Conservation (phyloP, 2,797 vertebrate species). For the Platyrinchus mystaceus region DNA sequence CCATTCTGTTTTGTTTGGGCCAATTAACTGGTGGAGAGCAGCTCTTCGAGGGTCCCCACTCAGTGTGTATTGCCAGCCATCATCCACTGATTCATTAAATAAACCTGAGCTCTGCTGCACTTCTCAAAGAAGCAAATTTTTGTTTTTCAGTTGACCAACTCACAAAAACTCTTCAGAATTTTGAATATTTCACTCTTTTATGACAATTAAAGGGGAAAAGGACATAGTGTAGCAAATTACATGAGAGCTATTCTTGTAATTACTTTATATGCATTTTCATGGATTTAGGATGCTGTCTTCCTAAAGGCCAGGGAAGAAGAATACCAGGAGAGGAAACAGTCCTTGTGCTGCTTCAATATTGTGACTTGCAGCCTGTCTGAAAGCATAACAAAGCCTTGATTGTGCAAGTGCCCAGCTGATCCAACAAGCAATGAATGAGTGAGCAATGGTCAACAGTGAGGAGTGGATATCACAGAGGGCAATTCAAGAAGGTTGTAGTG, state of each 20-base stretch:
- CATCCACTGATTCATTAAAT: background rate
- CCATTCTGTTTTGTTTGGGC: conserved; percentile 29
- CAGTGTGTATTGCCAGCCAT: background rate
- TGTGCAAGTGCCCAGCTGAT: conserved; percentile 72
- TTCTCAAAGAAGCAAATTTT: background rate
- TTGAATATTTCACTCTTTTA: background rate
- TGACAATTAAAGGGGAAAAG: background rate
- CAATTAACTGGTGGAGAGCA: conserved; percentile 39
- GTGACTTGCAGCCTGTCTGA: conserved; percentile 68
- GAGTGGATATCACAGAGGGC: conserved; percentile 65
- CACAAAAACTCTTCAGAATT: conserved; percentile 9
- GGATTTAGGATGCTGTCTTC: conserved; percentile 7
- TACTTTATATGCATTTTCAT: background rate
- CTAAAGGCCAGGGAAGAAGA: conserved; percentile 30
- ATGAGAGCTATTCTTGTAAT: background rate
- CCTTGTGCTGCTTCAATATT: conserved; percentile 69
- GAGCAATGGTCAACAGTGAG: conserved; percentile 68
- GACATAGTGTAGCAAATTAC: background rate
- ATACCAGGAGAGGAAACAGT: conserved; percentile 58
- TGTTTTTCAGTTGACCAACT: background rate
- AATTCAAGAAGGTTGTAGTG: conserved; percentile 57
- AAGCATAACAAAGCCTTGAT: conserved; percentile 65
- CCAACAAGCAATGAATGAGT: conserved; percentile 72
- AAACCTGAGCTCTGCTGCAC: background rate
- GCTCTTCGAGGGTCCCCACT: background rate